Evolutionary conservation across 1,140 invertebrate genomes (phyloP).

Genomic region (Heliconius hewitsoni): DNA sequence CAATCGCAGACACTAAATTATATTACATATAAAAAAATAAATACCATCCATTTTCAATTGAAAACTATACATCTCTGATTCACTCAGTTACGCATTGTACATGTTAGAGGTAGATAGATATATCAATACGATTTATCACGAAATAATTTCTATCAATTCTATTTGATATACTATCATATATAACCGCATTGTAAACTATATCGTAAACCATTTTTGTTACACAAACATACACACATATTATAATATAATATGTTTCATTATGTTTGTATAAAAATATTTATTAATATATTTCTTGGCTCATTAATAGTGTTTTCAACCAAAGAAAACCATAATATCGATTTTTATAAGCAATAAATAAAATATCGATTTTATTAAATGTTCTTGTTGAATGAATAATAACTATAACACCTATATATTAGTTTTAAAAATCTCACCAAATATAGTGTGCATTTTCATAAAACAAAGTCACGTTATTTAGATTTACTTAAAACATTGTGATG

Average conservation of each 20-base stretch:
- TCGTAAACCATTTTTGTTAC: background rate
- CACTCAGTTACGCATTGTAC: too few relatives aligned
- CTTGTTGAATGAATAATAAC: background rate
- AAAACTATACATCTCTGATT: too few relatives aligned
- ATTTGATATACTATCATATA: background rate
- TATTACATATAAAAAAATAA: too few relatives aligned
- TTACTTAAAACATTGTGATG: conserved; percentile 61
- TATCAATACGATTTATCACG: background rate
- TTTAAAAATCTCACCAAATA: conserved; percentile 41
- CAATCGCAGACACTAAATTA: too few relatives aligned
- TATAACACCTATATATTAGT: conserved; percentile 3
- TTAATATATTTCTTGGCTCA: background rate
- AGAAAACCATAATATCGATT: conserved; percentile 11
- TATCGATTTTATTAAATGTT: conserved; percentile 9
- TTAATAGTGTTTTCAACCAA: background rate
- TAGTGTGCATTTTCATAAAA: conserved; percentile 45
- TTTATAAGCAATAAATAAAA: background rate
- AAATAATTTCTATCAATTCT: background rate
- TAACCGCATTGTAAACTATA: background rate
- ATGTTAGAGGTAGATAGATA: too few relatives aligned
- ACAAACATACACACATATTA: too few relatives aligned
- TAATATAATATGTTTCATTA: background rate
- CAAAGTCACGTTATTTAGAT: conserved; percentile 16
- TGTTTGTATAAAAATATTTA: background rate
- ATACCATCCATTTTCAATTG: too few relatives aligned